Evolutionary conservation across 53 echinoderm and acorn worm species (phyloP).

Genomic region (Apostichopus leukothele): DNA sequence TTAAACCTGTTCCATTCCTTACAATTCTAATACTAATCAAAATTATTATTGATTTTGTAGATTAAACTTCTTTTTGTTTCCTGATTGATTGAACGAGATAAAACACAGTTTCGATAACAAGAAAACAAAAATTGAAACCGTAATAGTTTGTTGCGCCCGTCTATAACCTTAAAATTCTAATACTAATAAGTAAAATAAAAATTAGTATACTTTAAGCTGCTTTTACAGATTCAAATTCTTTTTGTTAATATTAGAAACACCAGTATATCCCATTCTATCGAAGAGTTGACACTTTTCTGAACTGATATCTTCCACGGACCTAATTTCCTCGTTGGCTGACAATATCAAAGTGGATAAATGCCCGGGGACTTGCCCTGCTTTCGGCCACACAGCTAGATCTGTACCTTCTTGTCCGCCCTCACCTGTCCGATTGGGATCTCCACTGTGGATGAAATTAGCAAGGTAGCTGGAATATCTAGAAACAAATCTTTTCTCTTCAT

Average conservation of each 20-base stretch:
- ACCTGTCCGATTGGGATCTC: constrained; percentile 38
- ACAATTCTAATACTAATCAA: too few relatives aligned
- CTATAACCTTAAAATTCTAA: too few relatives aligned
- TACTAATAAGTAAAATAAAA: too few relatives aligned
- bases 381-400: not conserved
- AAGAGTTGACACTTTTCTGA: constrained; percentile 19
- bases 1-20: too few relatives aligned
- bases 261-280: constrained; percentile 37
- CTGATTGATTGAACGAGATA: too few relatives aligned
- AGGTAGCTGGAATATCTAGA: constrained; percentile 31
- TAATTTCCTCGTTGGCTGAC: not conserved
- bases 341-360: constrained; percentile 6
- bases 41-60: too few relatives aligned
- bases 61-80: too few relatives aligned
- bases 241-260: constrained; percentile 24
- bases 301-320: not conserved
- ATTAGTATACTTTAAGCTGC: too few relatives aligned
- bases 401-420: not conserved
- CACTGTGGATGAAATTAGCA: constrained; percentile 48
- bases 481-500: constrained; percentile 24
- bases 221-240: not conserved
- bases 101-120: too few relatives aligned
- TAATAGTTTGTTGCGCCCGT: too few relatives aligned
- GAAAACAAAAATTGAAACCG: too few relatives aligned
- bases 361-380: not conserved